These are phyloP conservation scores for Drosophila seclusa DNA, from an alignment of 2,888 invertebrate species.

Conservation along the genomic window DNA sequence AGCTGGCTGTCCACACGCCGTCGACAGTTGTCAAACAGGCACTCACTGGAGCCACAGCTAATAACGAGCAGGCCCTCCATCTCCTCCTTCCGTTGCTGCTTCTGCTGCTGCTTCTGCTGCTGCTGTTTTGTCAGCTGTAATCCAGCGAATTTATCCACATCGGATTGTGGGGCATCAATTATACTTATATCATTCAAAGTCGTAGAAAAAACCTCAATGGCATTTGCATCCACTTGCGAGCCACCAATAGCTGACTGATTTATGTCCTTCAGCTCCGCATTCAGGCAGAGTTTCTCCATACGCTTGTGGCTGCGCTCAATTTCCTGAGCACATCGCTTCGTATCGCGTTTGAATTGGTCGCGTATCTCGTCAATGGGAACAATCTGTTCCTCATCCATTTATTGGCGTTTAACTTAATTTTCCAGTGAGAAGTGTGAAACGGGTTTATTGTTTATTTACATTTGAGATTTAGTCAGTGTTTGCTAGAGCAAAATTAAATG, in stretches of 20 bases:
- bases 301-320: not conserved
- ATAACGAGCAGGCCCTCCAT: constrained; percentile 27
- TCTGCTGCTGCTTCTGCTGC: not conserved
- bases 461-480: constrained; percentile 15
- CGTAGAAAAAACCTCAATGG: constrained; percentile 35
- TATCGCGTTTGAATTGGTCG: constrained; percentile 35
- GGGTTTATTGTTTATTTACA: not conserved
- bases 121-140: not conserved
- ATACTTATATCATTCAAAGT: not conserved
- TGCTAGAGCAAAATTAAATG: constrained; percentile 1
- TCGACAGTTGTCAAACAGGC: constrained; percentile 49
- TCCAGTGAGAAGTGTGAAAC: not conserved
- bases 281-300: not conserved
- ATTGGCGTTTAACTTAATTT: not conserved
- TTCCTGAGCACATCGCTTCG: not conserved
- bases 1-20: constrained; percentile 55
- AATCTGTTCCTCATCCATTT: constrained; percentile 5
- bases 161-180: not conserved
- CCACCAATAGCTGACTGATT: constrained; percentile 11
- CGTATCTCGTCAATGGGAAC: constrained; percentile 44
- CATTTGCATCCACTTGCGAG: constrained; percentile 29
- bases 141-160: not conserved
- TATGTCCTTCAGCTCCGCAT: constrained; percentile 9
- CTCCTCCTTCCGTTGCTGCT: not conserved
- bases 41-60: constrained; percentile 27